Conservation (phyloP, 1,140 invertebrate species). For the Lerema accius region DNA sequence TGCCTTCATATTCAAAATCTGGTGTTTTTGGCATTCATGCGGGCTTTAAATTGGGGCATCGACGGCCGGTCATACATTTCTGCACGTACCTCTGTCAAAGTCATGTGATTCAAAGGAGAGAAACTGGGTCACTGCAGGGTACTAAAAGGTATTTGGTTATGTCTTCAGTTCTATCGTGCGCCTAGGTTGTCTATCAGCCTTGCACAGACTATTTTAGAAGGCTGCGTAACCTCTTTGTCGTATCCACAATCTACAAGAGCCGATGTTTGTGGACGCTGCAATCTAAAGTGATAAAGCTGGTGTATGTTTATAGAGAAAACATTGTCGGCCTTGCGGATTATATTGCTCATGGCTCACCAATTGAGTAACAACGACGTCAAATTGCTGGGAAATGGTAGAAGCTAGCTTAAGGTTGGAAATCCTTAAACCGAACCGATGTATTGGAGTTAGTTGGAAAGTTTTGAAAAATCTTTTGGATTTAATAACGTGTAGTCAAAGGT, state of each 20-base stretch:
- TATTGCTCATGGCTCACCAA: not conserved
- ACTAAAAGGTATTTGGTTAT: slow-evolving; percentile 56
- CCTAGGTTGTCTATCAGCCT: slow-evolving; percentile 50
- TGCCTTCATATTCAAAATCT: not conserved
- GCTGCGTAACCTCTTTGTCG: slow-evolving; percentile 32
- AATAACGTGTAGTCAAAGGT: too few species aligned
- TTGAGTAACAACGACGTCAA: slow-evolving; percentile 15
- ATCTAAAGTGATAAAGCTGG: slow-evolving; percentile 19
- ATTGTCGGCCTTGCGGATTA: slow-evolving; percentile 22
- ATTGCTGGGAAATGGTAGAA: too few species aligned
- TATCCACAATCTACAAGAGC: slow-evolving; percentile 18
- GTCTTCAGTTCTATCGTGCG: slow-evolving; percentile 40
- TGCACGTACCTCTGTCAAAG: slow-evolving; percentile 63
- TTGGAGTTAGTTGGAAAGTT: too few species aligned
- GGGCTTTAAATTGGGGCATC: slow-evolving; percentile 67
- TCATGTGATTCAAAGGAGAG: slow-evolving; percentile 66
- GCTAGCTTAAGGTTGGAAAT: too few species aligned
- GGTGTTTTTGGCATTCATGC: slow-evolving; percentile 41
- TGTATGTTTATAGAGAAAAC: slow-evolving; percentile 22
- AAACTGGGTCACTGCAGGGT: slow-evolving; percentile 68
- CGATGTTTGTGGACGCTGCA: slow-evolving; percentile 32
- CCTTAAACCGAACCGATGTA: too few species aligned
- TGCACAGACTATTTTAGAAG: slow-evolving; percentile 40
- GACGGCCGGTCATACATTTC: slow-evolving; percentile 34
- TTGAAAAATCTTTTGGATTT: too few species aligned